Evolutionary conservation across 2,888 invertebrate genomes (phyloP).

Genomic region (Fragum sueziense): DNA sequence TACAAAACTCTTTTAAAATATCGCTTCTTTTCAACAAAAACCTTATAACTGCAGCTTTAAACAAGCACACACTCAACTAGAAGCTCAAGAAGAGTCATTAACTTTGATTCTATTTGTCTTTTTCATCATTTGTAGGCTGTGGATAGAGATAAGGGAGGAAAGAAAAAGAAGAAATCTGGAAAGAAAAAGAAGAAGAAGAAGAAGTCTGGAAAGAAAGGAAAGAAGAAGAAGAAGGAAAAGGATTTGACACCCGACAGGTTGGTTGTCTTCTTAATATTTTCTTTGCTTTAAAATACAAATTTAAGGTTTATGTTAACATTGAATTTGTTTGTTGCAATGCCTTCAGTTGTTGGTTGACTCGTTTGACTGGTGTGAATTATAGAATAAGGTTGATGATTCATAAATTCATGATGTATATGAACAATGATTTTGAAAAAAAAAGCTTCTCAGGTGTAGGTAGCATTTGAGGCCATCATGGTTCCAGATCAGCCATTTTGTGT

Average conservation of each 20-base stretch:
- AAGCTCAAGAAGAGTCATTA: neutral
- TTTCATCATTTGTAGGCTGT: conserved; percentile 74
- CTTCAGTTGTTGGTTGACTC: no score
- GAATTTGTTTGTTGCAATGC: no score
- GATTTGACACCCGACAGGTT: conserved; percentile 93
- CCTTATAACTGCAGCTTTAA: neutral
- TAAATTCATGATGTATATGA: no score
- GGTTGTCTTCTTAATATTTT: no score
- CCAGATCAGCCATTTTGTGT: no score
- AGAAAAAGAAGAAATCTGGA: conserved; percentile 80
- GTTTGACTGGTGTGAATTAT: no score
- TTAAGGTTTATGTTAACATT: no score
- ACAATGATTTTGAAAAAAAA: no score
- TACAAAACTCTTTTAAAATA: neutral
- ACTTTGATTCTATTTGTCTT: neutral
- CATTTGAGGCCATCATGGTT: no score
- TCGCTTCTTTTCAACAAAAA: neutral
- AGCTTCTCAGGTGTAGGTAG: no score
- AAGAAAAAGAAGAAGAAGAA: conserved; percentile 90
- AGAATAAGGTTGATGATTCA: no score
- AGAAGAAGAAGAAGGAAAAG: conserved; percentile 95
- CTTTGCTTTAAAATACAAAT: no score
- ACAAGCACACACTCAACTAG: neutral
- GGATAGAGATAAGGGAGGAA: conserved; percentile 82
- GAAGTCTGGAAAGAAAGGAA: conserved; percentile 86